Conservation (phyloP, 2,888 invertebrate species). For the Tipula lateralis region DNA sequence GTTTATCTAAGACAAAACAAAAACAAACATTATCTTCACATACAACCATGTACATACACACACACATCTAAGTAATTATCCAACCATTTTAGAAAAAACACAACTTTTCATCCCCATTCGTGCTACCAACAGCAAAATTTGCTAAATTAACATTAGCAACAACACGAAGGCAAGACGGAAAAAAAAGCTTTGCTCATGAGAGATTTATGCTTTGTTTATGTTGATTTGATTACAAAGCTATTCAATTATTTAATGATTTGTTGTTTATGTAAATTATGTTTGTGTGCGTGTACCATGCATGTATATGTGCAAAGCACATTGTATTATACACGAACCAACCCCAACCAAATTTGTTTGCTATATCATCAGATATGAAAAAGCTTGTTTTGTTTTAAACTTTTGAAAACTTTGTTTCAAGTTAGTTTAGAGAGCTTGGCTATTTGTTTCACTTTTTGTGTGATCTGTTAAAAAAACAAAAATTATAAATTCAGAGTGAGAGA, state of each 20-base stretch:
- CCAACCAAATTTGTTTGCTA: background rate
- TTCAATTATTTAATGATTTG: slow-evolving; percentile 19
- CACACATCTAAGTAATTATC: background rate
- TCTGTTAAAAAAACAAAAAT: background rate
- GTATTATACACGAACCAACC: background rate
- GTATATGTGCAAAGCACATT: background rate
- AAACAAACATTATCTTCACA: too few species aligned
- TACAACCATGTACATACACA: too few species aligned
- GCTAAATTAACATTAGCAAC: background rate
- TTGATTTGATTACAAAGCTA: slow-evolving; percentile 11
- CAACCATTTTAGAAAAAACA: background rate
- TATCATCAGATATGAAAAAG: background rate
- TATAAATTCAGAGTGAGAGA: background rate
- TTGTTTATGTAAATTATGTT: background rate
- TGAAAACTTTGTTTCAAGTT: background rate
- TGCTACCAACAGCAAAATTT: background rate
- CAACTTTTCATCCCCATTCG: background rate
- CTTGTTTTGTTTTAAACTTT: background rate
- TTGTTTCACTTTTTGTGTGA: background rate
- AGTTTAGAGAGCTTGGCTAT: background rate
- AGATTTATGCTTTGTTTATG: slow-evolving; percentile 8
- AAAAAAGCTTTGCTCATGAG: background rate
- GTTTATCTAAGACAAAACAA: background rate
- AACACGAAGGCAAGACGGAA: background rate
- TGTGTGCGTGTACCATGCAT: background rate